Evolutionary conservation across 2,888 invertebrate species (phyloP), one percentile per base, ranked within the genome.

Genomic region (Chorisops tibialis): DNA sequence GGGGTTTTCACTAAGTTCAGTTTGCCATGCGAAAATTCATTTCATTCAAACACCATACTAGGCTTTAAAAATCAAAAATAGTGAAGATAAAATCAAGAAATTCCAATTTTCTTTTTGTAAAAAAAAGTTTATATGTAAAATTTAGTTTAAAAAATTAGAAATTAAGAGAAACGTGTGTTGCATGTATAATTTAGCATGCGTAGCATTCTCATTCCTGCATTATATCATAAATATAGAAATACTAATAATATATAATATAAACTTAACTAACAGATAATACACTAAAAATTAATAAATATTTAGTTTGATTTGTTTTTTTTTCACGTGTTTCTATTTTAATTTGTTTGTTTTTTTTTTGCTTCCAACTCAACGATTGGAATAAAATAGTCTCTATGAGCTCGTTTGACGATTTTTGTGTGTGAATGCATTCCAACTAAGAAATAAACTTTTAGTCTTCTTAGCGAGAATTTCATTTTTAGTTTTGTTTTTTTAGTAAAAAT

Each of bases 331-430:
- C 9, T 30, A 7, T 30, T 56, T 56, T 43, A 41, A 21, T 21
- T 43, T 43, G 30, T 12, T 30, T 43, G 19, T 52, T 12, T 47
- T 35, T 35, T n/a, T 54, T 54, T 56, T 56, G 43, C 30, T 56
- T 56, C 56, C 56, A 56, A 45, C 12, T 21, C 3, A 12, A n/a
- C 24, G 7, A n/a, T n/a, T 35, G 30, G 5, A 19, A 52, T 18
- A 56, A 24, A 21, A 54, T 45, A 56, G 56, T 30, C 56, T 56
- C 56, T 56, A 56, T 56, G 30, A 56, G 56, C 56, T 56, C 56
- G 56, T 56, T 43, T 43, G 18, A 56, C 56, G 56, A 56, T 43
- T 30, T 37, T 4, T 16, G 5, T 37, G 21, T 38, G 12, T 19
- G 37, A 16, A 49, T 22, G 21, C 12, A 24, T 11, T 18, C 47